phyloP scores from a whole-genome alignment of 2,113 vertebrate genomes.

The Ochotona curzoniae region DNA sequence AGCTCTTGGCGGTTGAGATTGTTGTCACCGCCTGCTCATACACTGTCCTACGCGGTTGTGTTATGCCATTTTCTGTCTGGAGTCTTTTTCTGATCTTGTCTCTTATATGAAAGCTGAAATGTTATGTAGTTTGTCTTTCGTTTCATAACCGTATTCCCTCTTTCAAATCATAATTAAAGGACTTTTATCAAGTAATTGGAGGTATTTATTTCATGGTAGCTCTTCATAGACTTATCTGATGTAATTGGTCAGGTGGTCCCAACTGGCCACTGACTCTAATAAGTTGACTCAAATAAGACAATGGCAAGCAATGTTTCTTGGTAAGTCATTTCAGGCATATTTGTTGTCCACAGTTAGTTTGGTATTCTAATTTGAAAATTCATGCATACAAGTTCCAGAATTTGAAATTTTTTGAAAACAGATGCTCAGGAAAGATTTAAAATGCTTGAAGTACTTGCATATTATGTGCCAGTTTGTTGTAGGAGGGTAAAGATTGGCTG shows the following conservation, averaged over 20 bases:
- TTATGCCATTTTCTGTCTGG: background rate
- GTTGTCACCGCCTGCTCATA: background rate
- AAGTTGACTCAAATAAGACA: background rate
- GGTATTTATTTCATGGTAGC: background rate
- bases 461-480: background rate
- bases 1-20: fast-evolving
- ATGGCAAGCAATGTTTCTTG: too few relatives aligned
- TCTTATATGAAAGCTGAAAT: background rate
- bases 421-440: constrained; percentile 16
- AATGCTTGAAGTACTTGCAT: background rate
- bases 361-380: too few relatives aligned
- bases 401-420: background rate
- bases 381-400: background rate
- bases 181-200: background rate
- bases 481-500: background rate
- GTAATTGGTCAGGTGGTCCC: background rate
- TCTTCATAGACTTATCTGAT: background rate
- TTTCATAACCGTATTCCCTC: background rate
- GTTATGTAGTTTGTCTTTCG: constrained; percentile 6
- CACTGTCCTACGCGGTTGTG: background rate
- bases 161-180: background rate
- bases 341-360: too few relatives aligned
- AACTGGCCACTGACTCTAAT: background rate
- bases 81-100: background rate
- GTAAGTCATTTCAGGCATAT: too few relatives aligned